A percentile compares a stretch with the other conserved stretches of the same genome.
phyloP scores from a whole-genome alignment of 2,113 vertebrate genomes.

The Engystomops pustulosus region DNA sequence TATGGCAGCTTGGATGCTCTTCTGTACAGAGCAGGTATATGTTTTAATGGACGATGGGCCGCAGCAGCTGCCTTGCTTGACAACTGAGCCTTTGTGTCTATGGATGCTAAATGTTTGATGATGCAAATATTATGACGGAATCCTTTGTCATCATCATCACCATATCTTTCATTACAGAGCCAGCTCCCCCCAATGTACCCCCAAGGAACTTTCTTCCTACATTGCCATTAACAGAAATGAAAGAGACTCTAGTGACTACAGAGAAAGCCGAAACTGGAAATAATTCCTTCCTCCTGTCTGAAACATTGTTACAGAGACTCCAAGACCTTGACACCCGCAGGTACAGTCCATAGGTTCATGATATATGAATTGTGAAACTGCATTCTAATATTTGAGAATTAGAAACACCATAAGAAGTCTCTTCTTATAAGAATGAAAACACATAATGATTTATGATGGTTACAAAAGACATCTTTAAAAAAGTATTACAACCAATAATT shows the following conservation, averaged over 20 bases:
- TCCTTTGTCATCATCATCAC: not conserved
- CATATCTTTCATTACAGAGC: constrained; percentile 73
- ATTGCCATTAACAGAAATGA: constrained; percentile 68
- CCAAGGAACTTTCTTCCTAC: constrained; percentile 80
- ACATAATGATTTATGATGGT: too few species aligned
- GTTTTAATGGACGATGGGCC: not conserved
- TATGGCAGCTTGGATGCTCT: too few species aligned
- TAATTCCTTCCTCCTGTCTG: constrained; percentile 67
- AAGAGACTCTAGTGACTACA: constrained; percentile 67
- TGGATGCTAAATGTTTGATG: not conserved
- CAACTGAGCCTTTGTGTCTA: not conserved
- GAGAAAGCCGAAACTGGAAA: constrained; percentile 59
- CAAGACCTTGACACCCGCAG: constrained; percentile 84
- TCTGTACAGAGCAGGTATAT: not conserved
- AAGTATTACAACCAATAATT: too few species aligned
- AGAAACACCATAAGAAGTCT: too few species aligned
- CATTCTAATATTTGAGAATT: too few species aligned
- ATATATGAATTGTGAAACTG: too few species aligned
- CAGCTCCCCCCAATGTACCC: constrained; percentile 85
- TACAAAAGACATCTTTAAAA: too few species aligned
- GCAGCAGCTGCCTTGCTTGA: not conserved
- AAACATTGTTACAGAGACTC: constrained; percentile 81
- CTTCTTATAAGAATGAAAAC: too few species aligned
- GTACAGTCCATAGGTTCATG: constrained; percentile 72
- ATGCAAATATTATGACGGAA: not conserved